Percentiles rank a stretch among this genome's conserved stretches.
Evolutionary conservation across 2,888 invertebrate genomes (phyloP).

Genomic region (Diarsia brunnea): DNA sequence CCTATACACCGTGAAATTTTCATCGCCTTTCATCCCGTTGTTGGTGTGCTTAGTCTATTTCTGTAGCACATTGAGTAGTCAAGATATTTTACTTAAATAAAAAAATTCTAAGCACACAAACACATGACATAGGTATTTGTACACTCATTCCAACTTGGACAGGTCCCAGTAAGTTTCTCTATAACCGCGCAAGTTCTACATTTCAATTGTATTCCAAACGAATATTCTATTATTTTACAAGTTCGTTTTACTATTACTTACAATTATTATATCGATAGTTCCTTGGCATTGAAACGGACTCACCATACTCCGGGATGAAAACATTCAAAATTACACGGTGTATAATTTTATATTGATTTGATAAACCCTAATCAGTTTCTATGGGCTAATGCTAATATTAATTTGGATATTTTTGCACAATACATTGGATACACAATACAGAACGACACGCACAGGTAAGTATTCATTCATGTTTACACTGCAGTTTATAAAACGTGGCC

Average conservation of each 20-base stretch:
- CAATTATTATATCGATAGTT: conserved; percentile 9
- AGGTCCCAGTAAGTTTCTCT: conserved; percentile 25
- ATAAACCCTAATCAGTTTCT: conserved; percentile 10
- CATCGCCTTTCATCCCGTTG: conserved; percentile 21
- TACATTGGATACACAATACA: conserved; percentile 30
- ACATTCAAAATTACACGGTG: conserved; percentile 21
- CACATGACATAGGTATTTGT: conserved; percentile 1
- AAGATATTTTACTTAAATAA: not conserved
- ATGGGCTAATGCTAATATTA: conserved; percentile 8
- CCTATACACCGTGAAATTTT: conserved; percentile 22
- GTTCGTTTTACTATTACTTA: too few species aligned
- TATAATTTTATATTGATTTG: conserved; percentile 15
- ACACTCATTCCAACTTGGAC: conserved; percentile 23
- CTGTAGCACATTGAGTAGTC: not conserved
- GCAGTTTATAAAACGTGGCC: conserved; percentile 77
- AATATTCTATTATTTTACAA: conserved; percentile 24
- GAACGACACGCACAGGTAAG: conserved; percentile 64
- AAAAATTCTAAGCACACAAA: conserved; percentile 10
- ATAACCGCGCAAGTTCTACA: not conserved
- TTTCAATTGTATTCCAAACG: not conserved
- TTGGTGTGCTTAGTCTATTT: conserved; percentile 10
- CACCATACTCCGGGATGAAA: conserved; percentile 26
- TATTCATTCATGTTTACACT: conserved; percentile 79
- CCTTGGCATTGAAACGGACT: not conserved
- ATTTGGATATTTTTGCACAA: conserved; percentile 18